Base-by-base conservation (phyloP, 2,888 invertebrate genomes). In the Caenorhabditis wallacei region DNA sequence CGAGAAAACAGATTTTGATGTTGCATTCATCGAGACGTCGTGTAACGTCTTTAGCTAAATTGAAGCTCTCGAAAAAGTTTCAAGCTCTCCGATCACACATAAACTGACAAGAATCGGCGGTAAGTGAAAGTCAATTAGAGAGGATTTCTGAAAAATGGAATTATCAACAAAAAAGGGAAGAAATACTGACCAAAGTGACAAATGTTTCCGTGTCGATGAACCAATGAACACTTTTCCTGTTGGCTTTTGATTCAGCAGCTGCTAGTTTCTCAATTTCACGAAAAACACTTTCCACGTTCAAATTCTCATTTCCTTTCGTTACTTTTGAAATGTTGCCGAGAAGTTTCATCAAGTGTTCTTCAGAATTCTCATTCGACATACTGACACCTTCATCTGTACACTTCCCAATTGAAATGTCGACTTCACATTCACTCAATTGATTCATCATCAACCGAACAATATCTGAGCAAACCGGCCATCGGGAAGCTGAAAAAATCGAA, bases 121-220 rank as follows among this genome's bases (percentile, higher is more conserved):
- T 11, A 53, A 57, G n/a, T 48, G 5, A 0, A 35, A 56, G 8
- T 30, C 48, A 56, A 66, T 40, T 2, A 40, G 22, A 2, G 13
- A 26, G 5, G 18, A 37, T 18, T 75, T 35, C 66, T 75, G 37
- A 30, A 70, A 48, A 13, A 24, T n/a, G 56, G 26, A 1, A 54
- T 13, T 18, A n/a, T n/a, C n/a, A n/a, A n/a, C n/a, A n/a, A n/a
- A n/a, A n/a, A 5, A 40, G n/a, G 8, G 2, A 40, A 40, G 11
- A 40, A 22, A 30, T 18, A 18, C 37, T 48, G 8, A 75, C 75
- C 20, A 68, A 16, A 5, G 40, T 46, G 22, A 76, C 35, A 40
- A 76, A 69, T 26, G 37, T 76, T n/a, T 76, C 76, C 4, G 37
- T 66, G 30, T 76, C 76, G 2, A 57, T 46, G 24, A 76, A 76